Base-by-base conservation (phyloP, 2,797 vertebrate species). In the Pitangus sulphuratus region DNA sequence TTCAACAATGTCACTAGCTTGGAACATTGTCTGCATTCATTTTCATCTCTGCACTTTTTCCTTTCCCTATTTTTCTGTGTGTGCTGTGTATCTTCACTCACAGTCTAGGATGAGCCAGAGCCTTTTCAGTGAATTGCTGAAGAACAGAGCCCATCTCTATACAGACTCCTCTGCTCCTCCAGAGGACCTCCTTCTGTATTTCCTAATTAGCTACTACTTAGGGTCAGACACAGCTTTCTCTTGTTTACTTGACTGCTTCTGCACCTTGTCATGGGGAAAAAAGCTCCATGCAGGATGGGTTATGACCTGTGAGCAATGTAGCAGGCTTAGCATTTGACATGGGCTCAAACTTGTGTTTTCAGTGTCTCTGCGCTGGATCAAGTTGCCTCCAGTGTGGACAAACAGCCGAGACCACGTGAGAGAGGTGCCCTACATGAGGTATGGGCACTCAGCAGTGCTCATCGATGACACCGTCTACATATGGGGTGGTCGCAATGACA, bases 401-500 rank as follows among this genome's bases (percentile, higher is more conserved):
- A 97, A 98, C n/a, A 97, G 98, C 77, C 97, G 98, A 4, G 99
- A 99, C 74, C 98, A 99, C 12, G 98, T 98, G 89, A 98, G 98
- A 28, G 98, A 99, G 95, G 99, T 99, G 68, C 99, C 99, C 66
- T 99, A 99, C 93, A 99, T 99, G 99, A 98, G 99, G 58, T 99
- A 99, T 19, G 99, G 99, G 39, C 99, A 99, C 98, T 99, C 99
- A 1, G 99, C 99, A 1, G 99, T 99, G 94, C 98, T 99, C 96
- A 98, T 99, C 90, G 99, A 99, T 8, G 99, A 99, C 86, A 98
- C 96, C 1, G 98, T 99, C 98, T 99, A 99, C 98, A 98, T 99
- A 93, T 99, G 99, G 99, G 99, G 99, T 0, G 99, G 99, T 33
- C 98, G 99, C 51, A 99, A 99, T 8, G 99, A 99, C 98, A 99